A percentile compares a stretch with the other conserved stretches of the same genome.
Evolutionary conservation across 2,797 vertebrate genomes (phyloP).

Genomic region (Hipposideros larvatus): DNA sequence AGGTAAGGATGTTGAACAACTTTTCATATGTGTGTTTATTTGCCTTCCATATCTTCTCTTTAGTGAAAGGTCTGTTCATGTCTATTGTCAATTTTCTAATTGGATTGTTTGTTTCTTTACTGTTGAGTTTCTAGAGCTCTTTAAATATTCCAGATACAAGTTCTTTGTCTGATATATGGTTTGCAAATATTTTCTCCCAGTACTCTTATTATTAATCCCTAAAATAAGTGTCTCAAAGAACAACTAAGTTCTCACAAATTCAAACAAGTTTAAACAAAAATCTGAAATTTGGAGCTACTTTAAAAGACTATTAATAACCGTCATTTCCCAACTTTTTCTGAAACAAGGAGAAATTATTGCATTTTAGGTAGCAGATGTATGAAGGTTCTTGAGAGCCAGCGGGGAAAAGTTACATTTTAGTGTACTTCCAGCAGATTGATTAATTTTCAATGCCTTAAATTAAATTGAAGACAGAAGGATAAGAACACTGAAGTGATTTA

Average conservation of each 20-base stretch:
- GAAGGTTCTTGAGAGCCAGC: constrained; percentile 62
- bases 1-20: not conserved
- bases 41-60: not conserved
- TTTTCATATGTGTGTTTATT: not conserved
- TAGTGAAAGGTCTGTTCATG: not conserved
- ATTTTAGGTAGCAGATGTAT: constrained; percentile 53
- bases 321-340: constrained; percentile 29
- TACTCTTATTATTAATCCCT: constrained; percentile 18
- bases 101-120: not conserved
- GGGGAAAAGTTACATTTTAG: constrained; percentile 53
- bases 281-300: not conserved
- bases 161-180: not conserved
- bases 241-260: constrained; percentile 40
- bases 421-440: constrained; percentile 63
- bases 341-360: constrained; percentile 73
- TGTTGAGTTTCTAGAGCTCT: not conserved
- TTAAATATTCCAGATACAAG: not conserved
- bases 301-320: constrained; percentile 11
- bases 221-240: not conserved
- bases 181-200: constrained; percentile 24
- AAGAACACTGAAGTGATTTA: constrained; percentile 76
- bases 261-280: constrained; percentile 28
- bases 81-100: constrained; percentile 33
- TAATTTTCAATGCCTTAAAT: constrained; percentile 73
- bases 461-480: constrained; percentile 69